phyloP scores from a whole-genome alignment of 2,888 invertebrate genomes.

The Hemaris fuciformis region DNA sequence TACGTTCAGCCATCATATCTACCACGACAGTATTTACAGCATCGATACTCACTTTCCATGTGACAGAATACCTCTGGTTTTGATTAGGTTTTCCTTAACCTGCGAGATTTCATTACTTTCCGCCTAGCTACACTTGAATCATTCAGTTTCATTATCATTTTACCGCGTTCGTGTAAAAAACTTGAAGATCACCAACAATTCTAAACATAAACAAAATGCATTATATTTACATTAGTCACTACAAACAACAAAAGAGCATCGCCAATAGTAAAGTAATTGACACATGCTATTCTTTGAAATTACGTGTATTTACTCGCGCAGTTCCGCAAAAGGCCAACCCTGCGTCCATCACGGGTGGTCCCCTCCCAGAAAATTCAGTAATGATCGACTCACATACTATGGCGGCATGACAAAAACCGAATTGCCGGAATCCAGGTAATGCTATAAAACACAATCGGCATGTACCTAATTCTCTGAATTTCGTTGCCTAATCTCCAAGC shows the following conservation, averaged over 20 bases:
- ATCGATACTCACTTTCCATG: too few relatives aligned
- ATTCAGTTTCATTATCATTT: too few relatives aligned
- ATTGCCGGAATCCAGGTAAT: constrained; percentile 57
- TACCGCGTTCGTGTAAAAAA: background rate
- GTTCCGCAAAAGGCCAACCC: constrained; percentile 47
- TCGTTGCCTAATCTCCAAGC: constrained; percentile 45
- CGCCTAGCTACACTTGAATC: too few relatives aligned
- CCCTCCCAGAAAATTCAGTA: constrained; percentile 62
- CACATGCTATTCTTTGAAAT: constrained; percentile 13
- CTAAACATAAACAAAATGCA: too few relatives aligned
- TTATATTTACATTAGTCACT: background rate
- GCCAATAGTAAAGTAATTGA: background rate
- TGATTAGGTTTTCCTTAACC: too few relatives aligned
- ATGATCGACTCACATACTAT: constrained; percentile 64
- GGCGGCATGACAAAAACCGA: constrained; percentile 60
- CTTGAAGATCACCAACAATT: too few relatives aligned
- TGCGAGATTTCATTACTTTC: too few relatives aligned
- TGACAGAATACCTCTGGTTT: too few relatives aligned
- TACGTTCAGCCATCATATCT: too few relatives aligned
- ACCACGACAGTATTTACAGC: too few relatives aligned
- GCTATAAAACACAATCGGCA: constrained; percentile 49
- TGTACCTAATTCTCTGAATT: constrained; percentile 48
- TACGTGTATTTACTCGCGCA: constrained; percentile 23
- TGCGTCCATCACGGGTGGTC: constrained; percentile 72
- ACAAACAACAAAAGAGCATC: too few relatives aligned